Conservation (phyloP, 92 coral and sea anemone species). For the Anthopleura xanthogrammica region DNA sequence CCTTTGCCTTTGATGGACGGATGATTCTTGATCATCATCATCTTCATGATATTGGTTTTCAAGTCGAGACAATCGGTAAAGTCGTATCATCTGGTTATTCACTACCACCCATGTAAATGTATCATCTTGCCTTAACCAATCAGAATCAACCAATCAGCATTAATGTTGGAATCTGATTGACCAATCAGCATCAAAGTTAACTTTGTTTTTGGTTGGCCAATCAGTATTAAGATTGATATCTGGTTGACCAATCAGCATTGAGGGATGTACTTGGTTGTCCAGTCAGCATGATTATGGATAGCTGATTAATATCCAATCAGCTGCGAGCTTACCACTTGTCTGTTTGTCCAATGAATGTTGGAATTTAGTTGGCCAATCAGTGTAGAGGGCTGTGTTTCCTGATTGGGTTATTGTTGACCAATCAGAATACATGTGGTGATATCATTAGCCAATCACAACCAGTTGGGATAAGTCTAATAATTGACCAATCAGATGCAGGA, state of each 20-base stretch:
- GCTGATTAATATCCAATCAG: neutral
- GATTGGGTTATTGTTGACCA: too few species aligned
- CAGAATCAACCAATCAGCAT: neutral
- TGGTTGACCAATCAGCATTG: neutral
- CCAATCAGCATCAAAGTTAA: neutral
- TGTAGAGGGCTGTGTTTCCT: neutral
- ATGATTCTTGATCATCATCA: slow-evolving; percentile 95
- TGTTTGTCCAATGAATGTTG: neutral
- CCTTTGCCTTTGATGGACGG: slow-evolving; percentile 97
- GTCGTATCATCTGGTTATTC: slow-evolving; percentile 85
- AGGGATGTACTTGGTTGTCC: neutral
- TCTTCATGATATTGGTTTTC: slow-evolving; percentile 93
- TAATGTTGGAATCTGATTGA: neutral
- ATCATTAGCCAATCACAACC: too few species aligned
- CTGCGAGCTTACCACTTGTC: neutral
- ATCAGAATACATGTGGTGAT: too few species aligned
- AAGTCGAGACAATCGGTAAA: slow-evolving; percentile 97
- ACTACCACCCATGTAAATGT: slow-evolving; percentile 54
- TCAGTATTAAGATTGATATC: neutral
- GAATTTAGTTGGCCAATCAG: neutral
- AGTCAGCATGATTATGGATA: neutral
- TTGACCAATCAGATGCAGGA: too few species aligned
- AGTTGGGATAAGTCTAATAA: too few species aligned
- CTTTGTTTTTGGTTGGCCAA: neutral
- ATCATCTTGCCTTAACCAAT: neutral